Percentiles rank a stretch among this genome's conserved stretches.
These are phyloP conservation scores for Pelagia noctiluca DNA, from an alignment of 30 jellyfish, hydroid and myxozoan genomes.

Conservation along the genomic window DNA sequence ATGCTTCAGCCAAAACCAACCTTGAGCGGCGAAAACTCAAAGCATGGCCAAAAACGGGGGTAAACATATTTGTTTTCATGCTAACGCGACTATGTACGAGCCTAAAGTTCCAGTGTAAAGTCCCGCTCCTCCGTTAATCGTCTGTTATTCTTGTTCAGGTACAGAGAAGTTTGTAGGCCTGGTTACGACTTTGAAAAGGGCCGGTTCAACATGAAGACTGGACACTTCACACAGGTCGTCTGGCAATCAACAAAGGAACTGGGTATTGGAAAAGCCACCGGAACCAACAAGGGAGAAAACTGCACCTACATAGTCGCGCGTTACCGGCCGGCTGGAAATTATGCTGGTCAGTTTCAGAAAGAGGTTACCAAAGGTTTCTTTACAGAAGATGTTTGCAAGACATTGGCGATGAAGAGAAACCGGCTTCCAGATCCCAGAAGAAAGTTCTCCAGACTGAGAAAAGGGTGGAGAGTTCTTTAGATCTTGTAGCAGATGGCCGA, in stretches of 20 bases:
- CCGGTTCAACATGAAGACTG: slow-evolving; percentile 54
- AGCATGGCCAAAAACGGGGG: no score
- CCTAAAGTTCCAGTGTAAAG: no score
- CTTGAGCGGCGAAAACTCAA: no score
- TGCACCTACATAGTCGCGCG: slow-evolving; percentile 80
- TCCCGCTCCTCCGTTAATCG: no score
- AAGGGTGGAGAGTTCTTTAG: no score
- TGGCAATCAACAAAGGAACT: slow-evolving; percentile 70
- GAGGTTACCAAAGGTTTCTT: slow-evolving; percentile 64
- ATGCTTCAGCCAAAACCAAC: no score
- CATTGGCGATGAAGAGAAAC: no score
- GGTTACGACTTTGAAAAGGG: slow-evolving; percentile 70
- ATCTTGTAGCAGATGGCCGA: no score
- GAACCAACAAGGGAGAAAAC: slow-evolving; percentile 26
- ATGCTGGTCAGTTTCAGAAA: slow-evolving; percentile 62
- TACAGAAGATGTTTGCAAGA: slow-evolving; percentile 22
- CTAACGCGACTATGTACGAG: no score
- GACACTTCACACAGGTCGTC: slow-evolving; percentile 84
- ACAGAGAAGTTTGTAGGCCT: slow-evolving; percentile 77
- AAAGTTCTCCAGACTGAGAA: no score
- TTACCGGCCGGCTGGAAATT: slow-evolving; percentile 77
- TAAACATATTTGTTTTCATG: no score
- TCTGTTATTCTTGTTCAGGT: slow-evolving; percentile 47
- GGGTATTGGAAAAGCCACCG: slow-evolving; percentile 79
- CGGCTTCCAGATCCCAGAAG: no score